Evolutionary conservation across 2,797 vertebrate genomes (phyloP).

Genomic region (Cygnus olor): DNA sequence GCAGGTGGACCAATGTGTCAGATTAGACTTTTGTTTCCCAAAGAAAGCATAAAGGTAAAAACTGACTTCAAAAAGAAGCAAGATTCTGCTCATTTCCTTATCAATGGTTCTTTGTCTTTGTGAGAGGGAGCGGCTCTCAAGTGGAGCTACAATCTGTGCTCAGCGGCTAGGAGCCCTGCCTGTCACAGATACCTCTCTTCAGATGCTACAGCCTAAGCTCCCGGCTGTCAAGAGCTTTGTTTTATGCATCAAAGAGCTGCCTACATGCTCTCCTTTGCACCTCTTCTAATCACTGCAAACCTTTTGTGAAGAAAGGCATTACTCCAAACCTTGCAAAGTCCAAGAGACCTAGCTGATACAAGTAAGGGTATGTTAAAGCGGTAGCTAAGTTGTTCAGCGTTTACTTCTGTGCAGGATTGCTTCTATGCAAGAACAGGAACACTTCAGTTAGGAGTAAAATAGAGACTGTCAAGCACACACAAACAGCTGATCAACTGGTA

Average conservation of each 20-base stretch:
- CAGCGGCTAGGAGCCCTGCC: background rate
- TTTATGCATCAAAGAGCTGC: background rate
- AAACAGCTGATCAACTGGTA: accelerated
- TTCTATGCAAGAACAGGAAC: background rate
- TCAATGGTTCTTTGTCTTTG: background rate
- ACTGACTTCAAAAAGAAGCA: background rate
- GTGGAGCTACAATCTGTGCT: background rate
- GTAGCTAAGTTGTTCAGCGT: background rate
- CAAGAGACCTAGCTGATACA: accelerated
- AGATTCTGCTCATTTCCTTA: background rate
- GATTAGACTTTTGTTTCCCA: background rate
- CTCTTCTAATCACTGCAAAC: background rate
- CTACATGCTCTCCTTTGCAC: background rate
- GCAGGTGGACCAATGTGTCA: background rate
- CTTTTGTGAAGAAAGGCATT: accelerated
- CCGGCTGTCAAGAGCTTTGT: background rate
- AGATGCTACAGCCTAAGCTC: background rate
- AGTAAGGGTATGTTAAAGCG: background rate
- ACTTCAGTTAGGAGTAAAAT: conserved; percentile 24
- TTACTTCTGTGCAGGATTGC: background rate
- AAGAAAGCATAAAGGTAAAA: background rate
- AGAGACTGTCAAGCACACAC: conserved; percentile 8
- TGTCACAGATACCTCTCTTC: accelerated
- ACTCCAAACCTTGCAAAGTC: background rate
- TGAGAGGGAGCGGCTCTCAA: background rate